Conservation (phyloP, 2,797 vertebrate species). For the Gallinago nigripennis region DNA sequence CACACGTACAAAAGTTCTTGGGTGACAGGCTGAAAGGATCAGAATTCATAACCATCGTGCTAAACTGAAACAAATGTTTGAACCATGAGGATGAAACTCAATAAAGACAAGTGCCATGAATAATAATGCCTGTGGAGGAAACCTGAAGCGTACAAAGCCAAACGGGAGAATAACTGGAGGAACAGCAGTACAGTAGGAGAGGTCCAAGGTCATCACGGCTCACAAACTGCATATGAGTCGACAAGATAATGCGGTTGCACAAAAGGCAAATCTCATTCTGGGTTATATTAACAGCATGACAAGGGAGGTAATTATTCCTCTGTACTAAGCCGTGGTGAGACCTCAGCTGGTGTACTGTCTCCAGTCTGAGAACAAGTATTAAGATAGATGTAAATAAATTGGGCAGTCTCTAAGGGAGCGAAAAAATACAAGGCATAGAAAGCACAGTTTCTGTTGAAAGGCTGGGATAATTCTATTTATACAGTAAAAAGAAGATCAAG, state of each 20-base stretch:
- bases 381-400: background rate
- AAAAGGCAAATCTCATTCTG: constrained; percentile 29
- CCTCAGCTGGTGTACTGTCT: background rate
- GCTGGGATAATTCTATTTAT: background rate
- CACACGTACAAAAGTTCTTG: fast-evolving
- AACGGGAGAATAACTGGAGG: background rate
- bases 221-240: background rate
- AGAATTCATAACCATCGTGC: background rate
- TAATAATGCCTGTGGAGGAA: background rate
- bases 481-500: background rate
- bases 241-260: background rate
- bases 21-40: background rate
- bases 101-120: background rate
- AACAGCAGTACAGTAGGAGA: background rate
- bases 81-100: background rate
- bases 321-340: background rate
- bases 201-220: constrained; percentile 17
- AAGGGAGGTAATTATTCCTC: background rate
- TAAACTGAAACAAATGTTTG: background rate
- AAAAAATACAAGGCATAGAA: background rate
- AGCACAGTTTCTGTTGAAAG: background rate
- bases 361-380: background rate
- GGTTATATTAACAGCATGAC: background rate
- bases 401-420: background rate
- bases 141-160: background rate